Evolutionary conservation across 2,113 vertebrate genomes (phyloP), one percentile per base, ranked within the genome.

Genomic region (Polypterus bichir): DNA sequence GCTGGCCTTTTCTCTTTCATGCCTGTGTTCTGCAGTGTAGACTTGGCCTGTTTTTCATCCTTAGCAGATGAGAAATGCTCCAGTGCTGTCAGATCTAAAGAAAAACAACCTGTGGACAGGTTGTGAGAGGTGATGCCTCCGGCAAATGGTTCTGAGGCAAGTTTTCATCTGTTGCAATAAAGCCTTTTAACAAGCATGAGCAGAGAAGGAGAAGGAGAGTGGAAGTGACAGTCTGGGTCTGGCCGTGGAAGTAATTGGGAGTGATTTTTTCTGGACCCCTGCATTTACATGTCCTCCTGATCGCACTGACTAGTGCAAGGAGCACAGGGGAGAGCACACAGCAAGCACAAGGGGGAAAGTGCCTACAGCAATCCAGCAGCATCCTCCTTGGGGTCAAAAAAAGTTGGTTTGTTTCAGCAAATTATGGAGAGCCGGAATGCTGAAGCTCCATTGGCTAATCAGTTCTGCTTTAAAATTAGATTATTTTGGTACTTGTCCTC

Each of bases 181-280:
- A 77, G 70, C 71, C 81, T 77, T 62, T 83, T 85, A 78, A 83
- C 82, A 81, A 78, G 78, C 68, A 44, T 72, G 73, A 78, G 71
- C 72, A 78, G 76, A 86, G 75, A 76, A 72, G 68, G 78, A 88
- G 90, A 91, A 81, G 84, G 86, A 88, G 86, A 91, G 89, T 83
- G 76, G 77, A 89, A 81, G 83, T 91, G 92, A 91, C 83, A 94
- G 80, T 82, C 87, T 89, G 90, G 90, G 83, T 84, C 81, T 83
- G 85, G 79, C 89, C 84, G 86, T 92, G 90, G 89, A 86, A 86
- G 88, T 94, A 94, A 94, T 91, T 94, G 91, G 88, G 88, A 93
- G 94, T 92, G 91, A 87, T 86, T 88, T 72, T 80, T 81, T 83
- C 81, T 79, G 82, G 85, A 86, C 81, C 27, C 79, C 78, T 83